Evolutionary conservation across 2,797 vertebrate genomes (phyloP).

Genomic region (Alouatta caraya): DNA sequence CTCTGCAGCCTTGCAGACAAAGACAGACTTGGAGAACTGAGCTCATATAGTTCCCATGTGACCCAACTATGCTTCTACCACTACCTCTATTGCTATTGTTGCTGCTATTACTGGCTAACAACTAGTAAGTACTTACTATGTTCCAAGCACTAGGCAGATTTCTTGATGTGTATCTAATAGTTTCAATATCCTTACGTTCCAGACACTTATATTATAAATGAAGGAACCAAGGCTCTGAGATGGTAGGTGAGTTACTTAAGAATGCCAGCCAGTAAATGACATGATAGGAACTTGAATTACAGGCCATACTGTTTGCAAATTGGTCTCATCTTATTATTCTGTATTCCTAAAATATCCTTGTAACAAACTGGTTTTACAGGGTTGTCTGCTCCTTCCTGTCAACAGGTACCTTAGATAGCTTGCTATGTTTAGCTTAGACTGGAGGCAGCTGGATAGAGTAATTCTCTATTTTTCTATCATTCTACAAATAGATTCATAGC

Average conservation of each 20-base stretch:
- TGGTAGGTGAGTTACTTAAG: neutral
- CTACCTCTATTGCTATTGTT: neutral
- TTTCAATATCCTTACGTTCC: neutral
- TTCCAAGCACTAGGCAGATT: neutral
- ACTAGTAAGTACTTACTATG: neutral
- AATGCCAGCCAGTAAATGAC: neutral
- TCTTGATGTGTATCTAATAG: neutral
- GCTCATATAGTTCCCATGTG: neutral
- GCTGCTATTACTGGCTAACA: neutral
- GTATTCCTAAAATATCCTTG: neutral
- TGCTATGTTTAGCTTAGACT: neutral
- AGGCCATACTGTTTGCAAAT: neutral
- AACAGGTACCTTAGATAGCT: neutral
- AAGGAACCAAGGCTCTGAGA: neutral
- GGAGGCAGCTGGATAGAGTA: neutral
- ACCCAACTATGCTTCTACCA: neutral
- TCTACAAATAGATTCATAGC: neutral
- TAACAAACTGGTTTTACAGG: neutral
- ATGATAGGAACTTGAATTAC: neutral
- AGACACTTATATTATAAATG: neutral
- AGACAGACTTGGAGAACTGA: neutral
- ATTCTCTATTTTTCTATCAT: neutral
- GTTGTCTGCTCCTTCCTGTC: neutral
- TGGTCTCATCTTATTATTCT: neutral
- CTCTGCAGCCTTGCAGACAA: neutral